Conservation (phyloP, 2,888 invertebrate species). For the Abrostola triplasia region DNA sequence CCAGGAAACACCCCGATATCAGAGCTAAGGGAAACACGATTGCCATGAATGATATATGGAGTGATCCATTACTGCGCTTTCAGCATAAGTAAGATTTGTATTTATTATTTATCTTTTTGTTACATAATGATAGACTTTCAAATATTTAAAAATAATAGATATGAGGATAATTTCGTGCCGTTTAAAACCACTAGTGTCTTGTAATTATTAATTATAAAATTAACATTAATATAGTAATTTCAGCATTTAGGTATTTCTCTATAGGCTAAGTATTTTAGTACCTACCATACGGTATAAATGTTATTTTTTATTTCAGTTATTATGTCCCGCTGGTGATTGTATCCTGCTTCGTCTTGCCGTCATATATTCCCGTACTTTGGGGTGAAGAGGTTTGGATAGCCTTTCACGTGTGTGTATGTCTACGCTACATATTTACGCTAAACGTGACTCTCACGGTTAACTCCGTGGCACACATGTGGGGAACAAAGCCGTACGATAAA, state of each 20-base stretch:
- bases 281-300: neutral
- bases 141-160: too few relatives aligned
- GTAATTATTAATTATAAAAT: too few relatives aligned
- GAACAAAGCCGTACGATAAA: conserved; percentile 32
- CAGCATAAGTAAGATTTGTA: conserved; percentile 17
- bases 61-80: conserved; percentile 18
- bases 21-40: neutral
- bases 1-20: conserved; percentile 91
- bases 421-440: conserved; percentile 10
- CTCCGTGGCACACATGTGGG: conserved; percentile 35
- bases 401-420: conserved; percentile 8
- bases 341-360: neutral
- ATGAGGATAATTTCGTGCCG: too few relatives aligned
- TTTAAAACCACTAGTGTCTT: too few relatives aligned
- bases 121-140: too few relatives aligned
- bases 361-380: conserved; percentile 29
- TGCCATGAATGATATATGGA: conserved; percentile 16
- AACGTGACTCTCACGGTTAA: conserved; percentile 12
- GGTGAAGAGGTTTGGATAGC: conserved; percentile 14
- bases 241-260: too few relatives aligned
- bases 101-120: too few relatives aligned
- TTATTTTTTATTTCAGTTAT: conserved; percentile 21
- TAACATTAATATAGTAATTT: too few relatives aligned
- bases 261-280: too few relatives aligned
- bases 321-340: conserved; percentile 6